phyloP scores from a whole-genome alignment of 2,797 vertebrate species.

The Sardinella longiceps region DNA sequence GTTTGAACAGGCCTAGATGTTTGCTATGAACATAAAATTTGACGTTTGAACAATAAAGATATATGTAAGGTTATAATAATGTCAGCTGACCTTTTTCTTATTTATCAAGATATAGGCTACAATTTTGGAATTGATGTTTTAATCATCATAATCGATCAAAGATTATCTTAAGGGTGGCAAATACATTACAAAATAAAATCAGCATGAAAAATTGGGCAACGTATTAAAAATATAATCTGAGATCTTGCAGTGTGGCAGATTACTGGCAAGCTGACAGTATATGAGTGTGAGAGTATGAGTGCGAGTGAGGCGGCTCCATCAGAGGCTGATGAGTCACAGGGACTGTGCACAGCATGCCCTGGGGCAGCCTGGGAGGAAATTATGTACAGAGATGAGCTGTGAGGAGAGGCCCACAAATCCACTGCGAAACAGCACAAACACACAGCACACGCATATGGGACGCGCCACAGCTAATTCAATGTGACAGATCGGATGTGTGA shows the following conservation, averaged over 20 bases:
- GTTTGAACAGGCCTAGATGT: too few species aligned
- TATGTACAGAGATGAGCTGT: background rate
- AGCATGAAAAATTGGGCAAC: background rate
- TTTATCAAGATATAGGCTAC: too few species aligned
- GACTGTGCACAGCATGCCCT: background rate
- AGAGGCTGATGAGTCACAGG: background rate
- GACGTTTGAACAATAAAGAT: too few species aligned
- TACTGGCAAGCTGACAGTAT: background rate
- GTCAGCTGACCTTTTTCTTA: too few species aligned
- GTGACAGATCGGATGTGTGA: conserved; percentile 21
- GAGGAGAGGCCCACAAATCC: background rate
- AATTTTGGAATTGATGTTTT: too few species aligned
- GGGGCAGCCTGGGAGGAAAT: conserved; percentile 2
- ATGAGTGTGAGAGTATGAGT: background rate
- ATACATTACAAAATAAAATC: too few species aligned
- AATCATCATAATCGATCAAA: too few species aligned
- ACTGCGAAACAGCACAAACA: background rate
- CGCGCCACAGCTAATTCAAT: conserved; percentile 1
- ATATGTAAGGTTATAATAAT: too few species aligned
- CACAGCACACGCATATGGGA: background rate
- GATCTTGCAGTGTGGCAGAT: background rate
- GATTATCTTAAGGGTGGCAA: too few species aligned
- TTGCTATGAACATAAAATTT: too few species aligned
- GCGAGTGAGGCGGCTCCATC: background rate
- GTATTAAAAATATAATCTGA: background rate